Base-by-base conservation (phyloP, 2,888 invertebrate species). In the Platycnemis pennipes region DNA sequence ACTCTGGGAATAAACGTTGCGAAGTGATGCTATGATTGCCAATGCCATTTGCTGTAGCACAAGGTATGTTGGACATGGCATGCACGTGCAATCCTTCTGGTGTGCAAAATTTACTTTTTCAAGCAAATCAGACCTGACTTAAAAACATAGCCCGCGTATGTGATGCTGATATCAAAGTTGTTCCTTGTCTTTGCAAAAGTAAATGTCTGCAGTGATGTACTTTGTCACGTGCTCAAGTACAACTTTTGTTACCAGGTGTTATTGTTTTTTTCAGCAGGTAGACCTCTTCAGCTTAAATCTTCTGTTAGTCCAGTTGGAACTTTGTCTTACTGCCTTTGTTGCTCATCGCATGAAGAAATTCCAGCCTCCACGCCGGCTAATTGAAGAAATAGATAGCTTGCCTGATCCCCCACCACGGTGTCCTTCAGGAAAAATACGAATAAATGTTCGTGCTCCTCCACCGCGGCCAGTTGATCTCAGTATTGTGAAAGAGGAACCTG, bases 331-430 rank as follows among this genome's bases (percentile, higher is more conserved):
- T 94, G 99, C 99, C 42, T 99, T 99, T 97, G 98, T 98, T 95
- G 98, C 98, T 94, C 98, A 99, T 96, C 97, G 99, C 96, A 97
- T 98, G 94, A 97, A 98, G 94, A 97, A 98, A 95, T 97, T 98
- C 95, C 98, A 98, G 96, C 98, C 98, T 22, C 97, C 98, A 85
- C 96, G 97, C 95, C 97, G 97, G 96, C 96, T 98, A 26, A 98
- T 98, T 95, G 98, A 98, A 96, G 97, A 98, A 96, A 97, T 98
- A 94, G 98, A 98, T 95, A 96, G 96, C 94, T 96, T 97, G 91
- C 97, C 98, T 26, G 97, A 97, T 94, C 96, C 97, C 88, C 97
- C 97, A 88, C 97, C 98, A 26, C 97, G 97, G 94, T 98, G 97
- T 96, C 98, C 98, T 31, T 97, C 97, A 63, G 97, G 98, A 11